phyloP scores from a whole-genome alignment of 2,888 invertebrate species.

The Drosophila macrothrix region DNA sequence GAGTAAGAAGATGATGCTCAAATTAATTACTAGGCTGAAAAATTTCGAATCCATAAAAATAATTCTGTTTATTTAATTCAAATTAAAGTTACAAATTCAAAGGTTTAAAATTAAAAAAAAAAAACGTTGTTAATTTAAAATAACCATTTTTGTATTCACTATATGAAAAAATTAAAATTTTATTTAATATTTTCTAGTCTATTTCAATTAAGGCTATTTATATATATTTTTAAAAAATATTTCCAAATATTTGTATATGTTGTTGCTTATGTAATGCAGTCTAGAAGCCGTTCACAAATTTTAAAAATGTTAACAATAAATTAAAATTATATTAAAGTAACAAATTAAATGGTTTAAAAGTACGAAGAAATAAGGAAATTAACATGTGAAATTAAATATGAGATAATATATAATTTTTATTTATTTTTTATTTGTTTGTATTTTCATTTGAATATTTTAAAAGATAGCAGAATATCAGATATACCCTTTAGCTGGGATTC shows the following conservation, averaged over 20 bases:
- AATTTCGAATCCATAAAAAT: not conserved
- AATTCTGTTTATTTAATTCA: not conserved
- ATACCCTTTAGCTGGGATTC: not conserved
- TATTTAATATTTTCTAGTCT: not conserved
- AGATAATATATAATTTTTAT: not conserved
- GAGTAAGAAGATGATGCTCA: fast-evolving
- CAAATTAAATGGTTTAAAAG: not conserved
- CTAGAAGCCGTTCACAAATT: not conserved
- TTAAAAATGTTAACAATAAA: not conserved
- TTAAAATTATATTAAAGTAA: not conserved
- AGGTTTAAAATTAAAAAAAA: too few relatives aligned
- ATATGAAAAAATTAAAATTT: not conserved
- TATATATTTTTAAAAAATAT: not conserved
- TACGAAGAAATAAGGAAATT: not conserved
- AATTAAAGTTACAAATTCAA: not conserved
- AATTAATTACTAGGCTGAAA: not conserved
- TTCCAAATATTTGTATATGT: not conserved
- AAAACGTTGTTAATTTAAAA: not conserved
- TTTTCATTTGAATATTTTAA: not conserved
- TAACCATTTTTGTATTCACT: too few relatives aligned
- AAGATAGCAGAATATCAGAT: not conserved
- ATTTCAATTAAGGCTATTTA: not conserved
- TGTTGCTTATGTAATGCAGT: not conserved
- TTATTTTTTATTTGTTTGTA: not conserved
- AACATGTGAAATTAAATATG: not conserved